These are phyloP conservation scores for Typhlichthys eigenmanni DNA, from an alignment of 2,797 vertebrate species.

Conservation along the genomic window DNA sequence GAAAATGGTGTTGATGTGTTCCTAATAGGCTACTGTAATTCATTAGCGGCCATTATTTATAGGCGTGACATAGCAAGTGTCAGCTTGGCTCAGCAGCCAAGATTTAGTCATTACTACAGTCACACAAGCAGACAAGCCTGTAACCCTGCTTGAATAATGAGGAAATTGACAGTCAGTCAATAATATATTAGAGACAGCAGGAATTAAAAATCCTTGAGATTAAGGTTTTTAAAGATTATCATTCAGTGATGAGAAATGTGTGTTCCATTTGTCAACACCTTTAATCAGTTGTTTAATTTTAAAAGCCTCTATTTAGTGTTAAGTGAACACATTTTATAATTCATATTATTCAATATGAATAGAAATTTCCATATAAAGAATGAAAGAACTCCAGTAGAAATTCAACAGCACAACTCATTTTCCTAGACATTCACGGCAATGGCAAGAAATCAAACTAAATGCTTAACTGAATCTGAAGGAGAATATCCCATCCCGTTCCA, in stretches of 20 bases:
- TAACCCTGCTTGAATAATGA: conserved; percentile 7
- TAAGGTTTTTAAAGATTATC: background rate
- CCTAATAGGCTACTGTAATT: conserved; percentile 41
- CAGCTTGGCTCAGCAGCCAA: conserved; percentile 22
- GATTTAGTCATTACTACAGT: conserved; percentile 1
- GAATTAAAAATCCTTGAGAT: background rate
- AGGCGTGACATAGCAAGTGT: conserved; percentile 24
- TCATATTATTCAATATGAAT: background rate
- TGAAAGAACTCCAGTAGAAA: conserved; percentile 7
- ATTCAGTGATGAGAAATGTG: background rate
- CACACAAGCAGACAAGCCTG: conserved; percentile 1
- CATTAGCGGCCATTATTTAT: conserved; percentile 46
- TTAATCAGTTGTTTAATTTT: conserved; percentile 1
- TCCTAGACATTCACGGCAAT: conserved; percentile 10
- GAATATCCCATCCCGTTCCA: conserved; percentile 63
- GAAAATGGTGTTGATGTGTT: conserved; percentile 17
- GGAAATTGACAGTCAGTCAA: conserved; percentile 14
- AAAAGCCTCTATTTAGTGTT: background rate
- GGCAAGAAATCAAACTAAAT: conserved; percentile 50
- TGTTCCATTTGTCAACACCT: background rate
- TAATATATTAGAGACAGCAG: conserved; percentile 1
- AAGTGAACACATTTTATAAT: background rate
- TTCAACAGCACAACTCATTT: conserved; percentile 13
- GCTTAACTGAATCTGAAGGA: conserved; percentile 57
- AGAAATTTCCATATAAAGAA: conserved; percentile 9